Percentiles rank a stretch among this genome's conserved stretches.
phyloP scores from a whole-genome alignment of 2,113 vertebrate genomes.

The Meriones unguiculatus region DNA sequence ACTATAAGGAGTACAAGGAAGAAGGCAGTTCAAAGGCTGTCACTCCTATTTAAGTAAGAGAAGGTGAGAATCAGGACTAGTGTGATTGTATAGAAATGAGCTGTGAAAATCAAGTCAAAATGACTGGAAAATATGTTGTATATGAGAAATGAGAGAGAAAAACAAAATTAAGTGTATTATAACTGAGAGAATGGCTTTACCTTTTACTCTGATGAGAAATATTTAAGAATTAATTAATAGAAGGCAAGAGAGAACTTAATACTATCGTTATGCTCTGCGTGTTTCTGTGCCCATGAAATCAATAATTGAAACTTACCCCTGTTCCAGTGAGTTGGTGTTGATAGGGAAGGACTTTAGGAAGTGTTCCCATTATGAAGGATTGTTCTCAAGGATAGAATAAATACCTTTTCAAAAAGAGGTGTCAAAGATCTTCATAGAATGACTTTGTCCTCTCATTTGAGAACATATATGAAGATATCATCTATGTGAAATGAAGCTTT shows the following conservation, averaged over 20 bases:
- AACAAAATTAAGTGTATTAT: not conserved
- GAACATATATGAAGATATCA: not conserved
- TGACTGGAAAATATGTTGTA: not conserved
- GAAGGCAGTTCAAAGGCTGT: not conserved
- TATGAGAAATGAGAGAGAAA: not conserved
- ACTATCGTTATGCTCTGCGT: not conserved
- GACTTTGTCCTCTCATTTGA: not conserved
- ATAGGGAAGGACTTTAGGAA: not conserved
- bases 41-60: not conserved
- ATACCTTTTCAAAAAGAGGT: not conserved
- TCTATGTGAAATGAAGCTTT: not conserved
- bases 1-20: not conserved
- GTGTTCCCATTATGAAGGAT: not conserved
- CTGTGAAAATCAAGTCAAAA: not conserved
- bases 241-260: not conserved
- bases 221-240: slow-evolving; percentile 6
- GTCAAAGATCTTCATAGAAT: not conserved
- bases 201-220: not conserved
- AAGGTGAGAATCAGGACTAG: not conserved
- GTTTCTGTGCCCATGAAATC: not conserved
- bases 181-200: not conserved
- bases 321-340: not conserved
- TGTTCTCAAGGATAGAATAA: not conserved
- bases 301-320: not conserved
- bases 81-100: not conserved